Evolutionary conservation across 2,888 invertebrate species (phyloP), one percentile per base, ranked within the genome.

Genomic region (Agonopterix subpropinquella): DNA sequence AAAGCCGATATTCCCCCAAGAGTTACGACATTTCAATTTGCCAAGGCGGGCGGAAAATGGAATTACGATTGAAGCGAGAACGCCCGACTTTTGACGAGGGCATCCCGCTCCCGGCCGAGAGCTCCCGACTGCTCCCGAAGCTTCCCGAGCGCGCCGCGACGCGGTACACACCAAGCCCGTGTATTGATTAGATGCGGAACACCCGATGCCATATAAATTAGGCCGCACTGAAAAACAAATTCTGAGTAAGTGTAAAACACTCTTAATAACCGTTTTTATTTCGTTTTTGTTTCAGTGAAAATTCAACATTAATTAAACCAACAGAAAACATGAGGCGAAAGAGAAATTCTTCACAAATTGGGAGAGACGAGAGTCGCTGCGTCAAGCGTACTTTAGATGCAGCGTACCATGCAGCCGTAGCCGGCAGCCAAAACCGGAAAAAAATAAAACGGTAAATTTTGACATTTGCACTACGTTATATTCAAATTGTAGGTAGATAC

Each of bases 1-100:
- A 88, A 88, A 88, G 86, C 85, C 87, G 88, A 88, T 86, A 89
- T 89, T 87, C 89, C 89, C 89, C 82, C 75, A 87, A 88, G 89
- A 89, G 86, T 88, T 88, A 89, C 89, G 88, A 88, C 89, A 88
- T 89, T 89, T 89, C 89, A 89, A 89, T 89, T 89, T 89, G 89
- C 89, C 85, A 89, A 88, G 88, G 89, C 89, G 88, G 86, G 87
- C 87, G 88, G 89, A 89, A 89, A 89, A 89, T 88, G 87, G 87
- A 87, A 89, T 89, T 87, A 87, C 88, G 87, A 87, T 89, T 89
- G 84, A 75, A 87, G 86, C 83, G 86, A 83, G 83, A 80, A 72
- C 68, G 65, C 70, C 75, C 69, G 77, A 81, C 68, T 59, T 73
- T 74, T 72, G 75, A 68, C 74, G 74, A 72, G 61, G 66, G 64